phyloP scores from a whole-genome alignment of 2,797 vertebrate genomes.

The Urocyon cinereoargenteus region DNA sequence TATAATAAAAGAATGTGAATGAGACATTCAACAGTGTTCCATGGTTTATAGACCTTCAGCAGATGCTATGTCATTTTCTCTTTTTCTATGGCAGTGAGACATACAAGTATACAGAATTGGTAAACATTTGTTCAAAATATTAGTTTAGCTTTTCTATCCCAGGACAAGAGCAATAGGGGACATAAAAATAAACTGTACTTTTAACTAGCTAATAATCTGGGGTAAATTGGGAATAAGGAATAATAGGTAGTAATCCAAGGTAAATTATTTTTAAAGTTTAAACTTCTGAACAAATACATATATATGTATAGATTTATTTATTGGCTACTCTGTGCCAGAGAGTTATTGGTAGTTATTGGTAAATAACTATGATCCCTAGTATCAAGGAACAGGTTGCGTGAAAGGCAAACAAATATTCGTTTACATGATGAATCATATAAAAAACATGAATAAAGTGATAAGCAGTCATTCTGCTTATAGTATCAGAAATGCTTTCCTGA shows the following conservation, averaged over 20 bases:
- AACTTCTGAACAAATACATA: not conserved
- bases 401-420: not conserved
- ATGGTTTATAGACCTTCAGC: not conserved
- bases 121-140: not conserved
- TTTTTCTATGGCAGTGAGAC: not conserved
- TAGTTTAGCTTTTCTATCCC: not conserved
- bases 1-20: not conserved
- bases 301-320: not conserved
- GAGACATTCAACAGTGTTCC: not conserved
- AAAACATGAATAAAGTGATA: not conserved
- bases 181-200: not conserved
- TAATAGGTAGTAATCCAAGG: not conserved
- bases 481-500: not conserved
- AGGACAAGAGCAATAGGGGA: not conserved
- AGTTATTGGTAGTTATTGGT: not conserved
- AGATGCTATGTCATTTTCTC: not conserved
- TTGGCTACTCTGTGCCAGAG: not conserved
- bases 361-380: not conserved
- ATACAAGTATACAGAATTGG: not conserved
- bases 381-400: not conserved
- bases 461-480: accelerated
- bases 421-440: not conserved
- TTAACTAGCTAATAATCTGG: not conserved
- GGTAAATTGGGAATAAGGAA: not conserved
- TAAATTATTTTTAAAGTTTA: not conserved